Evolutionary conservation across 1,140 invertebrate species (phyloP), one percentile per base, ranked within the genome.

Genomic region (Cyclina sinensis): DNA sequence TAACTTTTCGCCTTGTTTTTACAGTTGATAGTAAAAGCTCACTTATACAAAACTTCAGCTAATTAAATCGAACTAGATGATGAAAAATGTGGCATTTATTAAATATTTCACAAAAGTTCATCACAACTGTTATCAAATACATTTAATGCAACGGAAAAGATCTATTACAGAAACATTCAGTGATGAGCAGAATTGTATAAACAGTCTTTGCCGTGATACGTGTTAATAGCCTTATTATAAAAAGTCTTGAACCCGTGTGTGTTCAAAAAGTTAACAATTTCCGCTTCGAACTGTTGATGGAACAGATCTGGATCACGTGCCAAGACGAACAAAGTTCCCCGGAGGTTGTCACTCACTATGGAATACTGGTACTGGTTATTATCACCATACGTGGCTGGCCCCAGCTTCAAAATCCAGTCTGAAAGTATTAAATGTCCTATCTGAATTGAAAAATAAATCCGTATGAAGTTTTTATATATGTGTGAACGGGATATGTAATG

Each of bases 351-450:
- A 16, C 83, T 90, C 16, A 92, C 92, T 24, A 92, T 48, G 9
- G 91, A 76, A 48, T 92, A 92, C 48, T 92, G 89, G 79, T 92
- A 92, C 59, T 73, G 68, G 11, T 84, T 88, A 2, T 91, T 76
- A 9, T 86, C 76, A 12, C 91, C 91, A 70, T 73, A 92, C 24
- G 86, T 91, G 0, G 73, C 70, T 0, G 91, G 91, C 24, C 92
- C 92, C n/a, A 92, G 90, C 46, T 91, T 91, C 16, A 92, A 68
- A 32, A 92, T 90, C 92, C 92, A 92, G 37, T 92, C 92, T 91
- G 83, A 65, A 89, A 88, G 14, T n/a, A 81, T n/a, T n/a, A n/a
- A n/a, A n/a, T n/a, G n/a, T n/a, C n/a, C n/a, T n/a, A n/a, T n/a
- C n/a, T n/a, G n/a, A n/a, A n/a, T n/a, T n/a, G n/a, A n/a, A n/a